A percentile compares a stretch with the other conserved stretches of the same genome.
These are phyloP conservation scores for Drosophila bunnanda DNA, from an alignment of 2,888 invertebrate genomes.

Conservation along the genomic window DNA sequence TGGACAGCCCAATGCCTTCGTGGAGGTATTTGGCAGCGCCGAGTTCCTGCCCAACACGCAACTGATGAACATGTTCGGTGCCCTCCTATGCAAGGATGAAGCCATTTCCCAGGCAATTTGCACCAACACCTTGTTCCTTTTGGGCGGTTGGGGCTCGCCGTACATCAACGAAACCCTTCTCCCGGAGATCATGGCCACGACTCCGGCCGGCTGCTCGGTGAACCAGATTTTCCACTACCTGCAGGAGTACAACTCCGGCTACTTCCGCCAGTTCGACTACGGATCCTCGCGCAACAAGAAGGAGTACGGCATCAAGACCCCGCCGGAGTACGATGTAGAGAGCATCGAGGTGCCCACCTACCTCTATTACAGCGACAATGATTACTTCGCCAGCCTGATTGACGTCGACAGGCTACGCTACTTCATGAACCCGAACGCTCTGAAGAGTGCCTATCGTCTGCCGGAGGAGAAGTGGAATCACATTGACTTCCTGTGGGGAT, in stretches of 20 bases:
- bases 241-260: slow-evolving; percentile 74
- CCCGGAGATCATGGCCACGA: slow-evolving; percentile 76
- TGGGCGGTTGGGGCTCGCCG: slow-evolving; percentile 73
- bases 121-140: slow-evolving; percentile 63
- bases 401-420: slow-evolving; percentile 73
- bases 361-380: slow-evolving; percentile 78
- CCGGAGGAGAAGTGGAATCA: slow-evolving; percentile 76
- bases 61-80: slow-evolving; percentile 73
- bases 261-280: slow-evolving; percentile 74
- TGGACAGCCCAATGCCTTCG: slow-evolving; percentile 73
- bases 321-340: slow-evolving; percentile 65
- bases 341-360: slow-evolving; percentile 69
- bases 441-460: slow-evolving; percentile 68
- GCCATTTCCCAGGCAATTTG: slow-evolving; percentile 63
- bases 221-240: slow-evolving; percentile 77
- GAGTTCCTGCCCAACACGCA: slow-evolving; percentile 71
- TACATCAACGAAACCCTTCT: slow-evolving; percentile 68
- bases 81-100: slow-evolving; percentile 53
- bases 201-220: slow-evolving; percentile 76
- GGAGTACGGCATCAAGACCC: slow-evolving; percentile 58
- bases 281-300: slow-evolving; percentile 64
- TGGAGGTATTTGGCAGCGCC: slow-evolving; percentile 73
- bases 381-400: slow-evolving; percentile 75
- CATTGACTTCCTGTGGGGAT: slow-evolving; percentile 75
- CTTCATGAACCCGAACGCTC: slow-evolving; percentile 43